phyloP scores from a whole-genome alignment of 2,888 invertebrate species.

The Trissolcus japonicus region DNA sequence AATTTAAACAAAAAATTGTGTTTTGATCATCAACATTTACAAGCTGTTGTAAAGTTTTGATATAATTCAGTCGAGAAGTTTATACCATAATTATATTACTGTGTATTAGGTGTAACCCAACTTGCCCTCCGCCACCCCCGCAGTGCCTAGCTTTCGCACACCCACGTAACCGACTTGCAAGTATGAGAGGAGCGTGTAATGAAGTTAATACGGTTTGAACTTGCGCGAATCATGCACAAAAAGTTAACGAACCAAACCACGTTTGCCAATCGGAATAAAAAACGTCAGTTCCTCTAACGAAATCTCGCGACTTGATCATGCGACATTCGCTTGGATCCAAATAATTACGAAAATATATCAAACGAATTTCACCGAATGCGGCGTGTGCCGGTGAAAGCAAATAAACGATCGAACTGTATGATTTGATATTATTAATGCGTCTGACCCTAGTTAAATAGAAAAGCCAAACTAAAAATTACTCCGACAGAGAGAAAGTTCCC shows the following conservation, averaged over 20 bases:
- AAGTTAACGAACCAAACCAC: conserved; percentile 2
- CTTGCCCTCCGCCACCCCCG: too few relatives aligned
- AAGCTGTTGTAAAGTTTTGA: conserved; percentile 6
- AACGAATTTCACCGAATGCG: not conserved
- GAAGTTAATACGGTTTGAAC: conserved; percentile 8
- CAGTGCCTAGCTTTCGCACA: too few relatives aligned
- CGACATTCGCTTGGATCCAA: too few relatives aligned
- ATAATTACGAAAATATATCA: not conserved
- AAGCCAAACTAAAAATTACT: conserved; percentile 33
- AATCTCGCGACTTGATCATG: not conserved
- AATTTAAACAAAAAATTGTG: not conserved
- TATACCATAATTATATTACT: conserved; percentile 3
- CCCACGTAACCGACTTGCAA: too few relatives aligned
- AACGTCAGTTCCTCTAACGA: not conserved
- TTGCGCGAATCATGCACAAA: not conserved
- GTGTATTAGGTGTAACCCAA: too few relatives aligned
- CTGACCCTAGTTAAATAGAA: conserved; percentile 32
- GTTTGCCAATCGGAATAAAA: not conserved
- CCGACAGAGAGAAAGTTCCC: conserved; percentile 10
- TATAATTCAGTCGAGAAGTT: not conserved
- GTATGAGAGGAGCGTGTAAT: not conserved
- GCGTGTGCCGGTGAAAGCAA: not conserved
- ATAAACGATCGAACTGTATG: not conserved
- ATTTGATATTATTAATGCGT: conserved; percentile 12
- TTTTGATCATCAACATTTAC: not conserved